Evolutionary conservation across 2,113 vertebrate genomes (phyloP).

Genomic region (Grammomys surdaster): DNA sequence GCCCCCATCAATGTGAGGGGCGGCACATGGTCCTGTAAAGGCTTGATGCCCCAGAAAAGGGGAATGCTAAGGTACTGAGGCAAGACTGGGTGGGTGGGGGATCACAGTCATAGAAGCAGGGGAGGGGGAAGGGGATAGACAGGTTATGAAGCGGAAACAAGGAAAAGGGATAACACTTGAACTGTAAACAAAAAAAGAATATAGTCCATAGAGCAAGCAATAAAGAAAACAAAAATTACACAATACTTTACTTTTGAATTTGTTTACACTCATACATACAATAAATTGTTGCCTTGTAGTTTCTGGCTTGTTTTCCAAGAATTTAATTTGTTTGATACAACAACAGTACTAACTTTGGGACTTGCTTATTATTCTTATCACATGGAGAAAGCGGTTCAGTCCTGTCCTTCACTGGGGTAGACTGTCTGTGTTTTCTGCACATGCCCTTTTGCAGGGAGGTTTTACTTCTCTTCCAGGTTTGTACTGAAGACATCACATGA

Average conservation of each 20-base stretch:
- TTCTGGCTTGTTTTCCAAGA: background rate
- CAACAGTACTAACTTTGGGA: too few relatives aligned
- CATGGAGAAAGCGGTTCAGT: background rate
- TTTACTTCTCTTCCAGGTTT: background rate
- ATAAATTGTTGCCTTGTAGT: background rate
- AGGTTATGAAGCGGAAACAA: too few relatives aligned
- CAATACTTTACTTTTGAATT: background rate
- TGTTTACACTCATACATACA: background rate
- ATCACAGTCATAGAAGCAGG: too few relatives aligned
- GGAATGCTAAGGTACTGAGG: too few relatives aligned
- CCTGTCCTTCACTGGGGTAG: rapidly evolving
- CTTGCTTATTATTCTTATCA: background rate
- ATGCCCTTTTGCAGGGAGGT: background rate
- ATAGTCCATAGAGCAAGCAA: background rate
- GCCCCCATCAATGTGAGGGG: too few relatives aligned
- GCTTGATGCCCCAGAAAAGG: too few relatives aligned
- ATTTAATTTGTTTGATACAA: background rate
- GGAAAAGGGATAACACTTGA: too few relatives aligned
- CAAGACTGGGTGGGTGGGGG: too few relatives aligned
- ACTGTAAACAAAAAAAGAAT: too few relatives aligned
- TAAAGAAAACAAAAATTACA: background rate
- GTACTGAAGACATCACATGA: background rate
- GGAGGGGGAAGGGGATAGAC: too few relatives aligned
- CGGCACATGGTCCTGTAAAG: too few relatives aligned
- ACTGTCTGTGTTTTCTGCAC: background rate